Conservation (phyloP, 2,888 invertebrate genomes). For the Allophyes oxyacanthae region DNA sequence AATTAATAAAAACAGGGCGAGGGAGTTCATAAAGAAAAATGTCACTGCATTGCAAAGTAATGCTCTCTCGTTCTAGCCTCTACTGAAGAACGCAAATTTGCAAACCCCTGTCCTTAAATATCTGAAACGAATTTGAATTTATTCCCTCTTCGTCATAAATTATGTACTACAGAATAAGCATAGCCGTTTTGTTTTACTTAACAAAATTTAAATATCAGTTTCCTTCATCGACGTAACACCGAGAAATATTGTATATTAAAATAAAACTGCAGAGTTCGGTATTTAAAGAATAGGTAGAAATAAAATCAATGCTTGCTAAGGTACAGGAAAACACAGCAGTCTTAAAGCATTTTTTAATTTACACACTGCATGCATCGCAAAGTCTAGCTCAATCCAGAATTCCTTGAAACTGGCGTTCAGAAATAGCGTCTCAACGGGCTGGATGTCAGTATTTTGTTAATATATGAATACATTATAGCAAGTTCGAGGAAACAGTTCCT, state of each 20-base stretch:
- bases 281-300: too few species aligned
- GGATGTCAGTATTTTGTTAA: slow-evolving; percentile 75
- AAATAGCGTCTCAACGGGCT: slow-evolving; percentile 41
- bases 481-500: slow-evolving; percentile 79
- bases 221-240: background rate
- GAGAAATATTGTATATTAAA: background rate
- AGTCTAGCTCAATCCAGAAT: slow-evolving; percentile 17
- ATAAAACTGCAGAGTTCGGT: too few species aligned
- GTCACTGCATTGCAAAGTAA: slow-evolving; percentile 81
- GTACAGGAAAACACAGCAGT: too few species aligned
- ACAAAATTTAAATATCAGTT: background rate
- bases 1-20: slow-evolving; percentile 82
- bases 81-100: slow-evolving; percentile 51
- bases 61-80: slow-evolving; percentile 70
- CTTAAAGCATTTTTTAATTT: too few species aligned
- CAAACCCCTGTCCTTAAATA: slow-evolving; percentile 46
- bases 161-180: slow-evolving; percentile 9
- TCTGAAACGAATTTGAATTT: slow-evolving; percentile 29
- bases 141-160: slow-evolving; percentile 15
- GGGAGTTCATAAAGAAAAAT: slow-evolving; percentile 83
- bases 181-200: slow-evolving; percentile 8
- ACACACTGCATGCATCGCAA: background rate
- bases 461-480: slow-evolving; percentile 80
- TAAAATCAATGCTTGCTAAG: too few species aligned
- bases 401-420: slow-evolving; percentile 11